Conservation (phyloP, 2,888 invertebrate species). For the Hoplodrina ambigua region DNA sequence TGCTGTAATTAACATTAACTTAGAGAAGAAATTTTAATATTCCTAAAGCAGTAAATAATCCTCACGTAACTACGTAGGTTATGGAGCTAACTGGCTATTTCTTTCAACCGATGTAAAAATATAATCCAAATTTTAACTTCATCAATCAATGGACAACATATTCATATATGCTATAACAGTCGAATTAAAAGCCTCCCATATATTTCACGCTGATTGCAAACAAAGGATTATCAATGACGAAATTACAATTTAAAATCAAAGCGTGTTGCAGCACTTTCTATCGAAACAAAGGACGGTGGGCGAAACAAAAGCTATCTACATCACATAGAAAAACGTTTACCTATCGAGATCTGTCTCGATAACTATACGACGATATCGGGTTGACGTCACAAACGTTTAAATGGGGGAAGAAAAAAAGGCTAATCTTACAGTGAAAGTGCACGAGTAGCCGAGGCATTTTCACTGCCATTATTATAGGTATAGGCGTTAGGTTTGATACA, state of each 20-base stretch:
- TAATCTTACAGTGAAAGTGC: constrained; percentile 75
- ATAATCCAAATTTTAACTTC: too few species aligned
- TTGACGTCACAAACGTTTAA: constrained; percentile 28
- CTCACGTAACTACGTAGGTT: too few species aligned
- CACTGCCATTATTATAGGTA: constrained; percentile 66
- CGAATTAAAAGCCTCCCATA: constrained; percentile 15
- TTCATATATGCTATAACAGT: background rate
- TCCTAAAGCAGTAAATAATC: too few species aligned
- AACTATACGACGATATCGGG: constrained; percentile 26
- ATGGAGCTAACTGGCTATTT: too few species aligned
- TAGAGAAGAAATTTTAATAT: too few species aligned
- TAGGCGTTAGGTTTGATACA: constrained; percentile 59
- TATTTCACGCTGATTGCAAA: constrained; percentile 44
- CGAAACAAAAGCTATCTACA: constrained; percentile 53
- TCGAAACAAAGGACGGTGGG: constrained; percentile 60
- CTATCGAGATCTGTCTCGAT: constrained; percentile 42
- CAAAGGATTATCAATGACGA: constrained; percentile 52
- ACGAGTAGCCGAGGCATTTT: constrained; percentile 68
- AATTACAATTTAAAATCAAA: constrained; percentile 58
- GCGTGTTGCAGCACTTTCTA: constrained; percentile 51
- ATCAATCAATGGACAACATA: background rate
- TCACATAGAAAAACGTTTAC: constrained; percentile 48
- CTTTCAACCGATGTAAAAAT: too few species aligned
- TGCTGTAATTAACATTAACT: too few species aligned
- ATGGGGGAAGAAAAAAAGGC: constrained; percentile 64